phyloP scores from a whole-genome alignment of 2,797 vertebrate species.

The Chloroceryle inda region DNA sequence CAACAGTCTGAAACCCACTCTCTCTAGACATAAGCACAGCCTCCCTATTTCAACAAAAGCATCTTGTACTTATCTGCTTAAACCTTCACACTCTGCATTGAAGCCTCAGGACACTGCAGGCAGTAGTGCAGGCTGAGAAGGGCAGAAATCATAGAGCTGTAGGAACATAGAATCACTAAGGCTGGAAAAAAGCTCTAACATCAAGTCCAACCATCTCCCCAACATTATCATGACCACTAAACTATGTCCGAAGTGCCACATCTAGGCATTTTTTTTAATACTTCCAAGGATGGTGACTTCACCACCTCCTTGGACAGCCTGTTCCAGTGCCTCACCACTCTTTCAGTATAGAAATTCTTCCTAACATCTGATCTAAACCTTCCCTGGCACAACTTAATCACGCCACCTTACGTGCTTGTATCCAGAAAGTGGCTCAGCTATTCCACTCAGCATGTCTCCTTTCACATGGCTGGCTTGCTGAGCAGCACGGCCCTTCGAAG shows the following conservation, averaged over 20 bases:
- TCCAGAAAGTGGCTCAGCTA: background rate
- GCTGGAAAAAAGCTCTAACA: too few relatives aligned
- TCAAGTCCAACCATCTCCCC: too few relatives aligned
- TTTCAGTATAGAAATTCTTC: too few relatives aligned
- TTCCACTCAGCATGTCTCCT: background rate
- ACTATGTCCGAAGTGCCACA: too few relatives aligned
- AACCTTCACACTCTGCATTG: background rate
- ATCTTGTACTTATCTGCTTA: background rate
- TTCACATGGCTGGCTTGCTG: background rate
- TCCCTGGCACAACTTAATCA: background rate
- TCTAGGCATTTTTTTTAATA: too few relatives aligned
- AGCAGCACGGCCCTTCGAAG: accelerated
- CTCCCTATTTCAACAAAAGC: background rate
- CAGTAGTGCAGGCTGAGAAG: background rate
- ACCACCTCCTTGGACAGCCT: too few relatives aligned
- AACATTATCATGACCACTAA: too few relatives aligned
- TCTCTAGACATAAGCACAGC: background rate
- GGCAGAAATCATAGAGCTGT: background rate
- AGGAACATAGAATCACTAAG: too few relatives aligned
- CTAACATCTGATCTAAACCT: too few relatives aligned
- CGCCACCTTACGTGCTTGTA: background rate
- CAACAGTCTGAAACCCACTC: background rate
- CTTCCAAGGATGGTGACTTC: too few relatives aligned
- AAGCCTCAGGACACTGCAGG: background rate
- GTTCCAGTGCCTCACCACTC: too few relatives aligned